Percentiles rank a stretch among this genome's conserved stretches.
Evolutionary conservation across 2,797 vertebrate species (phyloP).

Genomic region (Prionace glauca): DNA sequence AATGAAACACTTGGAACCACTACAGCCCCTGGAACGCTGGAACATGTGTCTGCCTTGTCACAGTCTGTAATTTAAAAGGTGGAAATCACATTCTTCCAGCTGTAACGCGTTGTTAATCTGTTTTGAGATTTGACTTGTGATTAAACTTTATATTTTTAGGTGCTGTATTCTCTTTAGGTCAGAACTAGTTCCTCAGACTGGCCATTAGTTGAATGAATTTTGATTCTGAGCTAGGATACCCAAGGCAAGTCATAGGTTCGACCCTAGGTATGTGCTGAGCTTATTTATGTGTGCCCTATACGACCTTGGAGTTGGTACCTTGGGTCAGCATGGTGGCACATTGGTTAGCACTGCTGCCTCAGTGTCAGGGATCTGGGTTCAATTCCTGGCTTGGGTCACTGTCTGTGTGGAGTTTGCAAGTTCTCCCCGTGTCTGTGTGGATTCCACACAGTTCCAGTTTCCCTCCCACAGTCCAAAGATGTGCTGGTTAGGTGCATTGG

Average conservation of each 20-base stretch:
- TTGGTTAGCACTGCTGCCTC: too few relatives aligned
- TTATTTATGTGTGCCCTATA: not conserved
- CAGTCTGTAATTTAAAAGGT: not conserved
- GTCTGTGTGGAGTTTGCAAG: too few relatives aligned
- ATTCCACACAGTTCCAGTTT: too few relatives aligned
- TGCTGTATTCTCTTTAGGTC: not conserved
- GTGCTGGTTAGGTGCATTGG: too few relatives aligned
- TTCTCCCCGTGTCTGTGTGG: too few relatives aligned
- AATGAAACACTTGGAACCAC: not conserved
- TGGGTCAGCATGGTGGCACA: too few relatives aligned
- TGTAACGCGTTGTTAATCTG: not conserved
- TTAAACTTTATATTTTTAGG: not conserved
- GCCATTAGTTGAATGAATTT: not conserved
- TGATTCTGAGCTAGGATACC: not conserved
- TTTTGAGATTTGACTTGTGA: constrained; percentile 7
- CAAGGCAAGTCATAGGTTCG: not conserved
- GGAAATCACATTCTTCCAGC: not conserved
- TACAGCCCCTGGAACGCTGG: not conserved
- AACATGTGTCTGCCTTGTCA: not conserved
- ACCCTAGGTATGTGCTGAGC: not conserved
- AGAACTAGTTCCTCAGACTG: not conserved
- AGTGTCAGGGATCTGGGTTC: too few relatives aligned
- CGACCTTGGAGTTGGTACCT: not conserved
- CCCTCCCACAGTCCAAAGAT: too few relatives aligned
- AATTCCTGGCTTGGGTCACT: too few relatives aligned